Conservation (phyloP, 2,797 vertebrate genomes). For the Poecile montanus region DNA sequence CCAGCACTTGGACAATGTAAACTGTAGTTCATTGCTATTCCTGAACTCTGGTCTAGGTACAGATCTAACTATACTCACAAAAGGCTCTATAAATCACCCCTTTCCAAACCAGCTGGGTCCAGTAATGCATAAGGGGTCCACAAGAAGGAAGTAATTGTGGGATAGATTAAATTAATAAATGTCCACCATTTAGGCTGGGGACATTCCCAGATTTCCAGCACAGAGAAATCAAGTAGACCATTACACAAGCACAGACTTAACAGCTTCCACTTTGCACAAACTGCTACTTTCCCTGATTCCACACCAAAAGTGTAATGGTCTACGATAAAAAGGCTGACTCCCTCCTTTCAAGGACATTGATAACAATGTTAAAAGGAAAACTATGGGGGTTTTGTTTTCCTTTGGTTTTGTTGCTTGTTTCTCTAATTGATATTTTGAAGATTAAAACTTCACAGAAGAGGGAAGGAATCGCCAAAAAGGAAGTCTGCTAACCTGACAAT, state of each 20-base stretch:
- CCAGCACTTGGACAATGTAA: background rate
- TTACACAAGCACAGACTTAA: background rate
- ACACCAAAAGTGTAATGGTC: background rate
- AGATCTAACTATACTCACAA: background rate
- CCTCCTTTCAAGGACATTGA: background rate
- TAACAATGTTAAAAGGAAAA: background rate
- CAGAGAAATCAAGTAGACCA: background rate
- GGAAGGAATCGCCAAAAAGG: background rate
- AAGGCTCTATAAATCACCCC: background rate
- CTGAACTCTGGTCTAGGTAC: background rate
- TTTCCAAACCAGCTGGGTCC: background rate
- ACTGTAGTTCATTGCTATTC: background rate
- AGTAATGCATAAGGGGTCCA: background rate
- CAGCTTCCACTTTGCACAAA: background rate
- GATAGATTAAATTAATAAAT: background rate
- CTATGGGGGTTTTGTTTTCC: background rate
- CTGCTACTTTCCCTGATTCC: background rate
- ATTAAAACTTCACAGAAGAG: constrained; percentile 23
- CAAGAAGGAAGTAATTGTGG: background rate
- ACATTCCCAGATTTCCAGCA: background rate
- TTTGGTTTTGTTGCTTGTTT: background rate
- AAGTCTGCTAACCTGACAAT: constrained; percentile 1
- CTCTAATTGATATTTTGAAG: background rate
- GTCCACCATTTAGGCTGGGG: background rate
- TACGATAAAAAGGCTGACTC: background rate